Conservation (phyloP, 1,140 invertebrate species). For the Parasteatoda tepidariorum region DNA sequence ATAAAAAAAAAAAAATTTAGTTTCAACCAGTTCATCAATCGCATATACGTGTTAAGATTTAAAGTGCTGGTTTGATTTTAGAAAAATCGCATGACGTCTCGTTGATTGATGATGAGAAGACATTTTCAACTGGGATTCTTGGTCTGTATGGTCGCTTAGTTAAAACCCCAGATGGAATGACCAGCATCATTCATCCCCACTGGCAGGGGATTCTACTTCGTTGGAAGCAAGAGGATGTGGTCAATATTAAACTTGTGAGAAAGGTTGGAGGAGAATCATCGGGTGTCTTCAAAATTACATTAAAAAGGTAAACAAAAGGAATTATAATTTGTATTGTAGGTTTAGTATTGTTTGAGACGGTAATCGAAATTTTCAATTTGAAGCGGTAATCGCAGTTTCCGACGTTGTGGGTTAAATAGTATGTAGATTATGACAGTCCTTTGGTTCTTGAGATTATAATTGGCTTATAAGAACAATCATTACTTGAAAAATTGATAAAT, state of each 20-base stretch:
- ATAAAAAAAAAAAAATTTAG: too few species aligned
- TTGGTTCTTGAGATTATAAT: too few species aligned
- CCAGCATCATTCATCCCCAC: slow-evolving; percentile 31
- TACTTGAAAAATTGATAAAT: too few species aligned
- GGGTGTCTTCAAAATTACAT: slow-evolving; percentile 21
- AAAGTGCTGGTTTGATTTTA: background rate
- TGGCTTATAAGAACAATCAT: too few species aligned
- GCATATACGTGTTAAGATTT: too few species aligned
- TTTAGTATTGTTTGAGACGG: too few species aligned
- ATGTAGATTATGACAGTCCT: background rate
- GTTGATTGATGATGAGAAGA: slow-evolving; percentile 56
- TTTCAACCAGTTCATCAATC: too few species aligned
- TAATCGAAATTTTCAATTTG: too few species aligned
- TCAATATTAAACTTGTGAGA: background rate
- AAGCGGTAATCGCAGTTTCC: too few species aligned
- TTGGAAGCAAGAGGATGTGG: background rate
- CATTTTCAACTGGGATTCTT: slow-evolving; percentile 19
- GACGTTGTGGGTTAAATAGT: too few species aligned
- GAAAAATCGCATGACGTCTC: slow-evolving; percentile 30
- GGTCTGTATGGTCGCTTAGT: slow-evolving; percentile 52
- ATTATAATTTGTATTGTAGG: too few species aligned
- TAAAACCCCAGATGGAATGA: background rate
- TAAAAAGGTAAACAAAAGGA: background rate
- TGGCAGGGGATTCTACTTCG: background rate
- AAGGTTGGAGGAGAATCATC: background rate